These are phyloP conservation scores for Zaprionus lineosus DNA, from an alignment of 2,888 invertebrate species.

Conservation along the genomic window DNA sequence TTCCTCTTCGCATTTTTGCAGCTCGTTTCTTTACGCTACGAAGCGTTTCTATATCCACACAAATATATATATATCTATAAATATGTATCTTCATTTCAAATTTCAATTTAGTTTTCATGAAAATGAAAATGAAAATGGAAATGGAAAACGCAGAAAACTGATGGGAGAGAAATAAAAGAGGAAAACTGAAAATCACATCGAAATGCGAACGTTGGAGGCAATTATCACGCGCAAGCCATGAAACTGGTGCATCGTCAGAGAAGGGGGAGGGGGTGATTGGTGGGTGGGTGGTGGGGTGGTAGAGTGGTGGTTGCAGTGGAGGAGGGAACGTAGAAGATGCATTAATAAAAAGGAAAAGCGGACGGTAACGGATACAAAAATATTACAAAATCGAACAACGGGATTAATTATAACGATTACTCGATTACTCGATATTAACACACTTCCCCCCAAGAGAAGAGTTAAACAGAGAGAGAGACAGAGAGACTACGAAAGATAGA, in stretches of 20 bases:
- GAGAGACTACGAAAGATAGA: no score
- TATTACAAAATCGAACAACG: no score
- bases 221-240: conserved; percentile 70
- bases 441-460: no score
- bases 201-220: conserved; percentile 44
- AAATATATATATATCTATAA: conserved; percentile 1
- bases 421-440: no score
- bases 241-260: conserved; percentile 43
- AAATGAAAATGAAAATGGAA: conserved; percentile 60
- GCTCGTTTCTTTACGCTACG: conserved; percentile 61
- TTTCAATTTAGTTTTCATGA: conserved; percentile 7
- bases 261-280: background rate
- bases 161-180: conserved; percentile 20
- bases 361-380: no score
- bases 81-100: conserved; percentile 18
- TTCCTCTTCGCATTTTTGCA: conserved; percentile 50
- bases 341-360: conserved; percentile 40
- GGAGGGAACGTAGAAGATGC: conserved; percentile 1
- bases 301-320: background rate
- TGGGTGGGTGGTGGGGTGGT: no score
- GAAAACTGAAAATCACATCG: conserved; percentile 37
- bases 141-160: conserved; percentile 29
- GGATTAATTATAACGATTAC: no score
- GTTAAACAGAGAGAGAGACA: no score
- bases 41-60: conserved; percentile 35